Conservation (phyloP, 2,113 vertebrate genomes). For the Coregonus clupeaformis region DNA sequence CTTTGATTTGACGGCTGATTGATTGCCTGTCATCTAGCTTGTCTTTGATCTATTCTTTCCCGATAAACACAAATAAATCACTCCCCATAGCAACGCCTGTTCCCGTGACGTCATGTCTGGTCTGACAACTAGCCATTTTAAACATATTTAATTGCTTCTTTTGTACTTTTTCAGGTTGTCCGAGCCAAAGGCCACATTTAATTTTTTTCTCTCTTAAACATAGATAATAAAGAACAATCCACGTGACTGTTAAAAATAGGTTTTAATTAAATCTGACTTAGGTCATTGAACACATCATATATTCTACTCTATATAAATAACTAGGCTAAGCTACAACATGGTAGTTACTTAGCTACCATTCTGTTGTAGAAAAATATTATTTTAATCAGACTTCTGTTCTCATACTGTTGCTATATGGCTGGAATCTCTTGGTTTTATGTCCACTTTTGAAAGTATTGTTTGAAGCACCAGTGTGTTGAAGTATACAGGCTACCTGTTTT, state of each 20-base stretch:
- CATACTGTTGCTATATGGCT: background rate
- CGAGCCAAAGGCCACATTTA: background rate
- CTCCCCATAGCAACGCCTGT: slow-evolving; percentile 80
- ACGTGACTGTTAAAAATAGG: background rate
- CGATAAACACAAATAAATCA: slow-evolving; percentile 99
- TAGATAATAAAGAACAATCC: background rate
- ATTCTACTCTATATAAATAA: background rate
- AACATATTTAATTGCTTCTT: slow-evolving; percentile 64
- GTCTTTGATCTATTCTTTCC: slow-evolving; percentile 99
- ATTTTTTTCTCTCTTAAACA: background rate
- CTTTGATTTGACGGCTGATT: slow-evolving; percentile 98
- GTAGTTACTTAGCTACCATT: background rate
- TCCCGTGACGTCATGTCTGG: slow-evolving; percentile 85
- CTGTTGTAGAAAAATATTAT: background rate
- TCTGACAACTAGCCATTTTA: slow-evolving; percentile 75
- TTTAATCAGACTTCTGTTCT: background rate
- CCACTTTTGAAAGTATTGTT: background rate
- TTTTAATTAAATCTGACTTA: background rate
- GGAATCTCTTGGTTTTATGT: background rate
- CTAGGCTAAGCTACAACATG: background rate
- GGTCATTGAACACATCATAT: background rate
- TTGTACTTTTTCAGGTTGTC: slow-evolving; percentile 35
- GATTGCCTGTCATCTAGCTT: slow-evolving; percentile 87
- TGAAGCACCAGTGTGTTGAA: background rate
- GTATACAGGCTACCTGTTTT: background rate